Percentiles rank a stretch among this genome's conserved stretches.
Evolutionary conservation across 2,888 invertebrate species (phyloP).

Genomic region (Tiliacea citrago): DNA sequence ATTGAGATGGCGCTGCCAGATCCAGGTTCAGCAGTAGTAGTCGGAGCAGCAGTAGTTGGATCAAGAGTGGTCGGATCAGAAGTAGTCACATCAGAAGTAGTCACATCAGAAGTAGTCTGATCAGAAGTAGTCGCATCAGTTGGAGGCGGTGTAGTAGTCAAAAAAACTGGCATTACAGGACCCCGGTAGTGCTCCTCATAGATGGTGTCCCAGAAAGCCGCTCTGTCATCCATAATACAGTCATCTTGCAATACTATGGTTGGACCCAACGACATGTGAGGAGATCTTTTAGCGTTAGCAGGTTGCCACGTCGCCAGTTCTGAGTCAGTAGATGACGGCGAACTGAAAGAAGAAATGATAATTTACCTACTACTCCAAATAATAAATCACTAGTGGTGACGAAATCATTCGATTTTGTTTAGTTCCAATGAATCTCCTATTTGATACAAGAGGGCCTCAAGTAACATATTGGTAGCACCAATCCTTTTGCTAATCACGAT

Average conservation of each 20-base stretch:
- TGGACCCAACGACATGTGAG: constrained; percentile 71
- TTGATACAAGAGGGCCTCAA: not conserved
- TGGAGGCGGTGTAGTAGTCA: not conserved
- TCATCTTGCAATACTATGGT: constrained; percentile 56
- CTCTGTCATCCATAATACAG: constrained; percentile 62
- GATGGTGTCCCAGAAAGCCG: constrained; percentile 73
- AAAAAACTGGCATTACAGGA: constrained; percentile 64
- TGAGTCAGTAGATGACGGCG: constrained; percentile 65
- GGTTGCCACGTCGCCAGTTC: constrained; percentile 69
- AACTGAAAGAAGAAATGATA: constrained; percentile 59
- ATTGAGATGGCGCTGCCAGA: constrained; percentile 12
- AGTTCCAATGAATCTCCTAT: no score
- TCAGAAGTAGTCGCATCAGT: not conserved
- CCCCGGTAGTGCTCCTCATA: constrained; percentile 70
- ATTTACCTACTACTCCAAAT: not conserved
- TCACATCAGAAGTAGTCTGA: not conserved
- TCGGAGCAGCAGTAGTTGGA: not conserved
- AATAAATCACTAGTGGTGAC: not conserved
- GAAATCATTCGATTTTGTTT: not conserved
- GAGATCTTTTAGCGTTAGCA: constrained; percentile 61
- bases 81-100: not conserved
- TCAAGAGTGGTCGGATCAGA: not conserved
- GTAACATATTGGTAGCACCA: constrained; percentile 1
- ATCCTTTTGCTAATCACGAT: not conserved
- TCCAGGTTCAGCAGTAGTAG: constrained; percentile 1